These are phyloP conservation scores for Callyntrura guangdongensis DNA, from an alignment of 2,888 invertebrate genomes.

Conservation along the genomic window DNA sequence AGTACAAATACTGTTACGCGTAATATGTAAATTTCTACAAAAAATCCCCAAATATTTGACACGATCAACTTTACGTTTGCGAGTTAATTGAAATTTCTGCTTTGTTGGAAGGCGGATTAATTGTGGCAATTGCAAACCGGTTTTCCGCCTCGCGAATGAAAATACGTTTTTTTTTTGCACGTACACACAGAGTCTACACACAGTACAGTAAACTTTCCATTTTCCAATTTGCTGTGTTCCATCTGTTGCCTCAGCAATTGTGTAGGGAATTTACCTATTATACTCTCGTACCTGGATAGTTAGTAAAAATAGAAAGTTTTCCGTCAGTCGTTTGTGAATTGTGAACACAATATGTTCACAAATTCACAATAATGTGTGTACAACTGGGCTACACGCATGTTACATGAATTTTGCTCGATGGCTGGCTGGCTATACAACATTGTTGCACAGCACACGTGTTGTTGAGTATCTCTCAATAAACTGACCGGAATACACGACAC, in stretches of 20 bases:
- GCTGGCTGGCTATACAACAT: not conserved
- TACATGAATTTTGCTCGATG: conserved; percentile 37
- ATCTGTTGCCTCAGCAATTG: conserved; percentile 33
- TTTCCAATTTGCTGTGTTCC: conserved; percentile 59
- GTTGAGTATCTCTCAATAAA: conserved; percentile 17
- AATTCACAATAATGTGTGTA: not conserved
- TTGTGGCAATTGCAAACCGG: conserved; percentile 25
- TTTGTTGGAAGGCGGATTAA: conserved; percentile 17
- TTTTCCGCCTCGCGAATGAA: conserved; percentile 26
- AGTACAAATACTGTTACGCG: too few relatives aligned
- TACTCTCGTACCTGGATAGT: conserved; percentile 22
- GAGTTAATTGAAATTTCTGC: conserved; percentile 32
- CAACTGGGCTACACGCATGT: conserved; percentile 42
- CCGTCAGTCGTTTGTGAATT: conserved; percentile 15
- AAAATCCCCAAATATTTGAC: not conserved
- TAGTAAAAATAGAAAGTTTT: conserved; percentile 69
- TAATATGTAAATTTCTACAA: too few relatives aligned
- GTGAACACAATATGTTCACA: conserved; percentile 1
- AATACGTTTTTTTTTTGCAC: not conserved
- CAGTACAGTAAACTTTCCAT: conserved; percentile 27
- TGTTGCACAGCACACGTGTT: conserved; percentile 18
- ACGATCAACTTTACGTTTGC: too few relatives aligned
- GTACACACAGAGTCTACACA: not conserved
- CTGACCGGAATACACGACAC: conserved; percentile 31
- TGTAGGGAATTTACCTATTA: not conserved